Conservation (phyloP, 2,797 vertebrate species). For the Notoglanidium macrostoma region DNA sequence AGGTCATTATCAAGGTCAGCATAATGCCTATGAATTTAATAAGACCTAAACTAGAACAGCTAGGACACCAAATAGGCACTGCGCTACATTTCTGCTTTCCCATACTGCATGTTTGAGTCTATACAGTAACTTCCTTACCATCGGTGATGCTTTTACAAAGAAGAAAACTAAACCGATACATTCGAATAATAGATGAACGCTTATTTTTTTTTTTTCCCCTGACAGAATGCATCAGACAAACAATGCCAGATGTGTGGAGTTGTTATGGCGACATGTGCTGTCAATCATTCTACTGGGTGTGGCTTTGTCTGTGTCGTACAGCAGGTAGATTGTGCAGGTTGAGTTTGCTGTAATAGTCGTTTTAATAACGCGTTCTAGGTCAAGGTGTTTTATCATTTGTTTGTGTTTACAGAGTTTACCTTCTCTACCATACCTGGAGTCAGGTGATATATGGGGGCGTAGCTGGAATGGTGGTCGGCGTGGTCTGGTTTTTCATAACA, state of each 20-base stretch:
- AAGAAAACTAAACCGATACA: neutral
- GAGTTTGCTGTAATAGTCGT: neutral
- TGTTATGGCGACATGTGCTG: constrained; percentile 95
- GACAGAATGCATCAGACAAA: constrained; percentile 99
- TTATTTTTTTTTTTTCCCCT: neutral
- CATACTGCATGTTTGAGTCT: too few relatives aligned
- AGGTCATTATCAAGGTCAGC: constrained; percentile 57
- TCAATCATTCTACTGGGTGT: constrained; percentile 87
- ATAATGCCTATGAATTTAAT: neutral
- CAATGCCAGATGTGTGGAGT: constrained; percentile 96
- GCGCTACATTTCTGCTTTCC: too few relatives aligned
- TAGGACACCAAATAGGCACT: neutral
- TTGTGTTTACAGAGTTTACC: constrained; percentile 84
- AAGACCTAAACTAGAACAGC: neutral
- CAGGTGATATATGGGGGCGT: constrained; percentile 93
- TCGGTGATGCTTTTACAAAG: neutral
- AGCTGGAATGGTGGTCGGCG: constrained; percentile 85
- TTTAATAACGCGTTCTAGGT: neutral
- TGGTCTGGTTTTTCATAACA: constrained; percentile 94
- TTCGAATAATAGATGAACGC: neutral
- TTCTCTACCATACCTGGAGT: constrained; percentile 97
- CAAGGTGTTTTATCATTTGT: neutral
- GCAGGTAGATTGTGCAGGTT: constrained; percentile 87
- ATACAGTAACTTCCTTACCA: neutral
- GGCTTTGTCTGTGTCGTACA: constrained; percentile 93